phyloP scores from a whole-genome alignment of 2,888 invertebrate genomes.

The Drosophila subquinaria region DNA sequence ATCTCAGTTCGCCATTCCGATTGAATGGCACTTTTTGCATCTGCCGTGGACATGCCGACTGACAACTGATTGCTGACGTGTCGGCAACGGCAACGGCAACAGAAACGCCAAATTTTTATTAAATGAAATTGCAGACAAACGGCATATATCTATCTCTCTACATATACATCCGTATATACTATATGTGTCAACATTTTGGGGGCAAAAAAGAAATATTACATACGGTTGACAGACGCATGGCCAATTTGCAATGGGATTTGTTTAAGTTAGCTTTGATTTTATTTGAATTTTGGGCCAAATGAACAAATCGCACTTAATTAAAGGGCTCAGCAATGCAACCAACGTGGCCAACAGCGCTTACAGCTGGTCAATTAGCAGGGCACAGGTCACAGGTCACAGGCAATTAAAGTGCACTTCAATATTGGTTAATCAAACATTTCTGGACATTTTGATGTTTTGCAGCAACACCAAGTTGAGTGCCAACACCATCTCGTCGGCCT shows the following conservation, averaged over 20 bases:
- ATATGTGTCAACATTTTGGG: slow-evolving; percentile 16
- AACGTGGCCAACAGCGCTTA: background rate
- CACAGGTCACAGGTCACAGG: background rate
- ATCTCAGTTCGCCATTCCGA: slow-evolving; percentile 13
- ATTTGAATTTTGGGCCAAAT: slow-evolving; percentile 53
- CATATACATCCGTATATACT: background rate
- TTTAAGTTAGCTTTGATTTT: slow-evolving; percentile 40
- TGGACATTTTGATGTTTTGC: slow-evolving; percentile 49
- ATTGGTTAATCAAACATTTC: slow-evolving; percentile 29
- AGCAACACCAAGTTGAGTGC: slow-evolving; percentile 90
- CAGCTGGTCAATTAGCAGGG: slow-evolving; percentile 8
- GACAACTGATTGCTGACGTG: slow-evolving; percentile 79
- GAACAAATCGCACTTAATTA: slow-evolving; percentile 69
- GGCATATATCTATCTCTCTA: slow-evolving; percentile 3
- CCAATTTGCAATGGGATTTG: slow-evolving; percentile 66
- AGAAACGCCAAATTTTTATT: slow-evolving; percentile 61
- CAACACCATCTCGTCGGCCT: slow-evolving; percentile 91
- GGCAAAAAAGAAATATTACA: background rate
- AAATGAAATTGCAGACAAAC: slow-evolving; percentile 66
- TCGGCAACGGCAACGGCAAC: slow-evolving; percentile 27
- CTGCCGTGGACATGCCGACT: slow-evolving; percentile 66
- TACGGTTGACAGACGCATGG: slow-evolving; percentile 11
- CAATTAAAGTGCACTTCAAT: slow-evolving; percentile 31
- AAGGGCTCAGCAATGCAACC: slow-evolving; percentile 24
- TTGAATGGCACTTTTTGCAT: slow-evolving; percentile 49